A percentile compares a stretch with the other conserved stretches of the same genome.
Evolutionary conservation across 2,113 vertebrate species (phyloP).

Genomic region (Podocnemis expansa): DNA sequence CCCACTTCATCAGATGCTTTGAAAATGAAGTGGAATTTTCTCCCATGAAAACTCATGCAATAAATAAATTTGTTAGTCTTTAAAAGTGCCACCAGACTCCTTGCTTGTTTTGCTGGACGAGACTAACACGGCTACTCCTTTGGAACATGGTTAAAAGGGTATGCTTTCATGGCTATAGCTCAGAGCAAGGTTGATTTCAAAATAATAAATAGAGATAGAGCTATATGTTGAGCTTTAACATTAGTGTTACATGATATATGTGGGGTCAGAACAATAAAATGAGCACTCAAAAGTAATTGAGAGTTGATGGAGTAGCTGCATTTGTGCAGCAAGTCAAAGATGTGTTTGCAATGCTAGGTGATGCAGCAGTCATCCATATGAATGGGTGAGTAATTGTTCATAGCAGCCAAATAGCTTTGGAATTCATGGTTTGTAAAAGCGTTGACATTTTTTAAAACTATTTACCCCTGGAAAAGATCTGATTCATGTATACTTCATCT

Average conservation of each 20-base stretch:
- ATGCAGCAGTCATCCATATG: background rate
- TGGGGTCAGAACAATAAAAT: background rate
- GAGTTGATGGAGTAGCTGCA: background rate
- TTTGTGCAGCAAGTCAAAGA: background rate
- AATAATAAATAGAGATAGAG: background rate
- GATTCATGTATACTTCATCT: rapidly evolving
- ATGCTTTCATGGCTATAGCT: background rate
- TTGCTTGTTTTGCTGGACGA: too few species aligned
- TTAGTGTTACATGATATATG: background rate
- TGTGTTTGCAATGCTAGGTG: background rate
- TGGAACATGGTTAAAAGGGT: background rate
- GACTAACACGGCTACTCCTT: too few species aligned
- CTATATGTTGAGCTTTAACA: background rate
- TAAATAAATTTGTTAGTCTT: too few species aligned
- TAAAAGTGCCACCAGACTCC: too few species aligned
- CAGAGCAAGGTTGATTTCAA: background rate
- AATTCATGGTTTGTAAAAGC: background rate
- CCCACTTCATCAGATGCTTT: too few species aligned
- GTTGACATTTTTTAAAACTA: background rate
- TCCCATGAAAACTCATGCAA: too few species aligned
- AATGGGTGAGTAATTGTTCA: background rate
- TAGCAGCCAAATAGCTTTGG: background rate
- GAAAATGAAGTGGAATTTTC: too few species aligned
- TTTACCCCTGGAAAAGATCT: background rate
- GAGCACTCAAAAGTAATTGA: background rate